Base-by-base conservation (phyloP, 2,797 vertebrate species). In the Artibeus lituratus region DNA sequence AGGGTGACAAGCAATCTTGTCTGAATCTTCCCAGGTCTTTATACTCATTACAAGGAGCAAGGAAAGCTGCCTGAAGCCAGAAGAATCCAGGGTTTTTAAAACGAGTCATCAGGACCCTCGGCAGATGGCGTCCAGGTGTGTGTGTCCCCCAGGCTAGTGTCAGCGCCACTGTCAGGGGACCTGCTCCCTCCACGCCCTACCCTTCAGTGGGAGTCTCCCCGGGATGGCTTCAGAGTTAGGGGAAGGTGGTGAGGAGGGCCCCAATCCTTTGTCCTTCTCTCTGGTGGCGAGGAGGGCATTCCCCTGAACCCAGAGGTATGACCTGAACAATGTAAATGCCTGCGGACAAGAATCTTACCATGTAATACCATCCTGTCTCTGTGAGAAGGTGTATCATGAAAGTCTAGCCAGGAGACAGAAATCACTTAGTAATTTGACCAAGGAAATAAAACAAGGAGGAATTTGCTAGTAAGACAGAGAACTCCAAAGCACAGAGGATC, bases 251-350 rank as follows among this genome's bases (percentile, higher is more conserved):
- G 11, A 62, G 32, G 70, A 14, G 6, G 37, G 26, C 51, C 72
- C 35, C 14, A 73, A 26, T 2, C 22, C 59, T 72, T 49, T 51
- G 29, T 55, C 37, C 29, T 49, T 70, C 29, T 85, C 51, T 62
- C 69, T 32, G 19, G 29, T 14, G 80, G 24, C 37, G 39, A 82
- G 69, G 9, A 80, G 16, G n/a, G 39, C 8, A 42, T 67, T 65
- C 15, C 65, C 19, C 67, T 44, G 11, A 70, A 85, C 16, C 37
- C 39, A 55, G 74, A 76, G 76, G 35, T 32, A 70, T 37, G 42
- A 70, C 73, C 21, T 57, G 76, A 86, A 94, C 22, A 26, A 51
- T 35, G 19, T 47, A 59, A 95, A 47, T 67, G 72, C 37, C 49
- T 16, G 4, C 7, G 10, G 73, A 24, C 24, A 77, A 32, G 73